phyloP scores from a whole-genome alignment of 2,888 invertebrate genomes.

The Parapristionchus giblindavisi region DNA sequence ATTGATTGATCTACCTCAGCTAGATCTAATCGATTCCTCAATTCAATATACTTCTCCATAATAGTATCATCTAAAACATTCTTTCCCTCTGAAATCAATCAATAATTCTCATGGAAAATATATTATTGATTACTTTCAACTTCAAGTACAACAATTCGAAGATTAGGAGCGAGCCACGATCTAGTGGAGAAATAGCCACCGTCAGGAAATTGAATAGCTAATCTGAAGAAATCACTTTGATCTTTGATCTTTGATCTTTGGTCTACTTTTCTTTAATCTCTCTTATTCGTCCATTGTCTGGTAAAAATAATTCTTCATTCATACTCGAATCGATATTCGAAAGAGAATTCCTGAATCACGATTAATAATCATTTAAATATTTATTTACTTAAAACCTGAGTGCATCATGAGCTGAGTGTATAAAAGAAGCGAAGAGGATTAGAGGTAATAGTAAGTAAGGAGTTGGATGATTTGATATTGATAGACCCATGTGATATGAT shows the following conservation, averaged over 20 bases:
- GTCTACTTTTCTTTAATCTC: conserved; percentile 13
- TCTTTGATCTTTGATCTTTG: neutral
- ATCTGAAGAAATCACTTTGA: neutral
- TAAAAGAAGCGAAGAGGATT: no score
- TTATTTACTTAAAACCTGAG: no score
- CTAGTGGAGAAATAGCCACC: conserved; percentile 28
- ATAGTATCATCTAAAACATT: neutral
- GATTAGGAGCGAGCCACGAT: conserved; percentile 26
- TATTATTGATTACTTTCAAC: no score
- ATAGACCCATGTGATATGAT: no score
- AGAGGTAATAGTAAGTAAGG: no score
- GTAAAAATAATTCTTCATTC: conserved; percentile 18
- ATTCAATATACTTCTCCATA: neutral
- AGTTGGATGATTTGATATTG: no score
- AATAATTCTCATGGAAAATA: no score
- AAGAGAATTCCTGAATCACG: no score
- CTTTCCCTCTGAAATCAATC: neutral
- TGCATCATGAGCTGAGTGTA: no score
- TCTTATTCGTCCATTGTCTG: conserved; percentile 10
- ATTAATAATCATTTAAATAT: no score
- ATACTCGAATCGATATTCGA: no score
- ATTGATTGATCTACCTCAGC: neutral
- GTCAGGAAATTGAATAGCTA: conserved; percentile 27
- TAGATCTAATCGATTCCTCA: neutral
- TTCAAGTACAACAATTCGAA: conserved; percentile 14